A percentile compares a stretch with the other conserved stretches of the same genome.
phyloP scores from a whole-genome alignment of 1,140 invertebrate genomes.

The Sarcophaga peregrina region DNA sequence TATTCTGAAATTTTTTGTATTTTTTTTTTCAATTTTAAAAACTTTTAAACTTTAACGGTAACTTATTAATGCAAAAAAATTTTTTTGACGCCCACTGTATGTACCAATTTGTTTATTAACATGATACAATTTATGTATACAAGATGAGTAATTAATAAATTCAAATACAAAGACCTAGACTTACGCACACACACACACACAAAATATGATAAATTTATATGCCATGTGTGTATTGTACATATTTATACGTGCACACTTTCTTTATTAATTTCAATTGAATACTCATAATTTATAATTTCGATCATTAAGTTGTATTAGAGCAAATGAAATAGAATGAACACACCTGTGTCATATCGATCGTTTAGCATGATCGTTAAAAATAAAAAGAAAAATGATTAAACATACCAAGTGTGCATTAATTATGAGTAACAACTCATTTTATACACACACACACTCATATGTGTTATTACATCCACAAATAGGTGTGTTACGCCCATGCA shows the following conservation, averaged over 20 bases:
- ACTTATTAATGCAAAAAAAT: neutral
- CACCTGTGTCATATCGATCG: slow-evolving; percentile 45
- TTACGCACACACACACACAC: neutral
- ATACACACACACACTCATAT: neutral
- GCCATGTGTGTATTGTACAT: neutral
- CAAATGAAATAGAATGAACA: neutral
- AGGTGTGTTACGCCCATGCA: no score
- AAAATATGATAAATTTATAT: neutral
- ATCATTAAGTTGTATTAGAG: neutral
- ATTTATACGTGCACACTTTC: neutral
- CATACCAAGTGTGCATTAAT: slow-evolving; percentile 24
- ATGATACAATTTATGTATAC: neutral
- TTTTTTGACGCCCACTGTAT: no score
- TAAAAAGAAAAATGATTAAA: slow-evolving; percentile 14
- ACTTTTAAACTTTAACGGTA: no score
- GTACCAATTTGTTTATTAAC: neutral
- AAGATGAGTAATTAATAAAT: slow-evolving; percentile 13
- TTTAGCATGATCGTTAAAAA: slow-evolving; percentile 36
- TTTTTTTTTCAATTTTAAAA: no score
- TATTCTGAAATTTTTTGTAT: no score
- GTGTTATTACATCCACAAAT: neutral
- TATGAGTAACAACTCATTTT: slow-evolving; percentile 27
- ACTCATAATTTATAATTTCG: neutral
- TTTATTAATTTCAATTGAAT: neutral
- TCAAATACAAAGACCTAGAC: no score